Conservation (phyloP, 2,888 invertebrate genomes). For the Uropetala carovei region DNA sequence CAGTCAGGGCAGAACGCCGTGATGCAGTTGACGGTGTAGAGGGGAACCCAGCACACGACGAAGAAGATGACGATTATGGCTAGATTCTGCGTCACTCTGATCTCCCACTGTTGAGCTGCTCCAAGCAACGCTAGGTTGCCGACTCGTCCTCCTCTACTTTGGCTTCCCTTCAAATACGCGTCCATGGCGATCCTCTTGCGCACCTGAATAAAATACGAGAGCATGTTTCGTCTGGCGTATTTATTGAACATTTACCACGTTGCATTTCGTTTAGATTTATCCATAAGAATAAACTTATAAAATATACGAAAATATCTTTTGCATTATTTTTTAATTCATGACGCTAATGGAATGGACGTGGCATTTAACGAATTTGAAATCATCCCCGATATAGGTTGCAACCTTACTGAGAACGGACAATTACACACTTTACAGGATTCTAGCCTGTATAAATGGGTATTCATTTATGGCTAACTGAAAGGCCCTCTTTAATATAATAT, state of each 20-base stretch:
- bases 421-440: too few relatives aligned
- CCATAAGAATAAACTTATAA: too few relatives aligned
- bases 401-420: too few relatives aligned
- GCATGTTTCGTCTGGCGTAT: background rate
- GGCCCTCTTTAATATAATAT: too few relatives aligned
- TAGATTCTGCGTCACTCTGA: slow-evolving; percentile 94
- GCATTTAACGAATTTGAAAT: too few relatives aligned
- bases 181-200: slow-evolving; percentile 88
- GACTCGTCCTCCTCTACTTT: slow-evolving; percentile 76
- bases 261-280: too few relatives aligned
- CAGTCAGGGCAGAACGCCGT: slow-evolving; percentile 88
- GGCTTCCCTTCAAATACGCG: slow-evolving; percentile 76
- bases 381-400: too few relatives aligned
- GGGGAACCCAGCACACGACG: slow-evolving; percentile 96
- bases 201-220: slow-evolving; percentile 78
- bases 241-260: background rate
- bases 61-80: slow-evolving; percentile 95
- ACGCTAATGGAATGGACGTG: too few relatives aligned
- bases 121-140: slow-evolving; percentile 89
- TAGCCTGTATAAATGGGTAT: too few relatives aligned
- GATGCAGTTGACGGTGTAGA: slow-evolving; percentile 95
- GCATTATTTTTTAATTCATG: too few relatives aligned
- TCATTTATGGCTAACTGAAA: too few relatives aligned
- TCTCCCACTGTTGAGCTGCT: slow-evolving; percentile 89
- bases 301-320: too few relatives aligned